Evolutionary conservation across 2,797 vertebrate species (phyloP).

Genomic region (Pseudochromis fuscus): DNA sequence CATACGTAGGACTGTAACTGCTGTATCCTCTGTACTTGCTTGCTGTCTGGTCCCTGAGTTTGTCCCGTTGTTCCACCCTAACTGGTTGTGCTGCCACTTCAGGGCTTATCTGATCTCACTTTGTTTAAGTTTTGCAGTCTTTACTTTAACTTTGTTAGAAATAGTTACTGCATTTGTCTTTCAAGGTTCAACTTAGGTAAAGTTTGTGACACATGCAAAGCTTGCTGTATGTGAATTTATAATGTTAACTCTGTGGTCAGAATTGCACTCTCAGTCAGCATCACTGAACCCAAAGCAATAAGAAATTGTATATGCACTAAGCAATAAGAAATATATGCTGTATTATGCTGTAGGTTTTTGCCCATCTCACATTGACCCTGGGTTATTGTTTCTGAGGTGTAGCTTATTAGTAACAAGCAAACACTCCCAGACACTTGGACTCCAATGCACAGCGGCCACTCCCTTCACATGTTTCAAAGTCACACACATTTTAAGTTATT

Average conservation of each 20-base stretch:
- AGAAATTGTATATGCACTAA: neutral
- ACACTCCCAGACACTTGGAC: constrained; percentile 4
- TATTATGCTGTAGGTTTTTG: neutral
- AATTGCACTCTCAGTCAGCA: neutral
- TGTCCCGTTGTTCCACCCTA: constrained; percentile 9
- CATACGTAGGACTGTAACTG: neutral
- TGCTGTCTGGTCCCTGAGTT: neutral
- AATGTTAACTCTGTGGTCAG: neutral
- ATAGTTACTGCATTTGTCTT: neutral
- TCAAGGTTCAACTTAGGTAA: neutral
- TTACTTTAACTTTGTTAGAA: neutral
- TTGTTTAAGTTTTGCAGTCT: neutral
- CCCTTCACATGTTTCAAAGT: constrained; percentile 22
- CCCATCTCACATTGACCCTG: neutral
- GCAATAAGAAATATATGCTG: neutral
- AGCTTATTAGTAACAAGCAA: constrained; percentile 21
- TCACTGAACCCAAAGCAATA: neutral
- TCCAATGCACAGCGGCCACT: constrained; percentile 10
- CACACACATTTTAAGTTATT: neutral
- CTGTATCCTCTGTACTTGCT: neutral
- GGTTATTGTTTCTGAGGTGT: neutral
- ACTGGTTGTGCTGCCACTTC: neutral
- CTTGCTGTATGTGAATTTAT: neutral
- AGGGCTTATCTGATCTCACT: neutral
- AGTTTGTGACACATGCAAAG: neutral